Evolutionary conservation across 2,113 vertebrate species (phyloP).

Genomic region (Phocoena phocoena): DNA sequence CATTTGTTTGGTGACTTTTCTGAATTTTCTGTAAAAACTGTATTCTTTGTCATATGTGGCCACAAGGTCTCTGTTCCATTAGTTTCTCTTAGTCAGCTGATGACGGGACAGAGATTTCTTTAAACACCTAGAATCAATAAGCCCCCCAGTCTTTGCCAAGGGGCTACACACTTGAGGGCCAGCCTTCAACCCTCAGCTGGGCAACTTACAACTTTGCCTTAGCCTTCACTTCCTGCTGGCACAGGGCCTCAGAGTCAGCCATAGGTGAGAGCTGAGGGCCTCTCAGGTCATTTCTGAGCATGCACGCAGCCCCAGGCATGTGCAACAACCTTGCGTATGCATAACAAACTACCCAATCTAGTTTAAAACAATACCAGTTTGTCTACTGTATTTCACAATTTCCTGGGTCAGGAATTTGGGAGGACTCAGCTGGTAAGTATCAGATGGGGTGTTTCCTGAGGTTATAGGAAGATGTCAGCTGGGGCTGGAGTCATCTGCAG

Average conservation of each 20-base stretch:
- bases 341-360: neutral
- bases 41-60: neutral
- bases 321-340: neutral
- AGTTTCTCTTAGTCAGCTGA: neutral
- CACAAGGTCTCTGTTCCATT: neutral
- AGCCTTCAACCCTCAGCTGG: neutral
- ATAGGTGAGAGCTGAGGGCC: neutral
- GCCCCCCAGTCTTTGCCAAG: neutral
- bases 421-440: neutral
- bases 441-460: neutral
- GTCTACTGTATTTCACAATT: neutral
- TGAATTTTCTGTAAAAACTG: neutral
- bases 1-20: neutral
- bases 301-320: no score
- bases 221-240: neutral
- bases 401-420: neutral
- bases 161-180: neutral
- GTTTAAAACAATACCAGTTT: neutral
- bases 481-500: neutral
- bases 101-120: neutral
- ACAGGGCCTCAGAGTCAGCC: neutral
- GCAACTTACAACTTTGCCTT: neutral
- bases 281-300: no score
- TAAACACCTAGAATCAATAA: neutral
- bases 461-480: neutral